Conservation (phyloP, 2,797 vertebrate genomes). For the Rhinogobio ventralis region DNA sequence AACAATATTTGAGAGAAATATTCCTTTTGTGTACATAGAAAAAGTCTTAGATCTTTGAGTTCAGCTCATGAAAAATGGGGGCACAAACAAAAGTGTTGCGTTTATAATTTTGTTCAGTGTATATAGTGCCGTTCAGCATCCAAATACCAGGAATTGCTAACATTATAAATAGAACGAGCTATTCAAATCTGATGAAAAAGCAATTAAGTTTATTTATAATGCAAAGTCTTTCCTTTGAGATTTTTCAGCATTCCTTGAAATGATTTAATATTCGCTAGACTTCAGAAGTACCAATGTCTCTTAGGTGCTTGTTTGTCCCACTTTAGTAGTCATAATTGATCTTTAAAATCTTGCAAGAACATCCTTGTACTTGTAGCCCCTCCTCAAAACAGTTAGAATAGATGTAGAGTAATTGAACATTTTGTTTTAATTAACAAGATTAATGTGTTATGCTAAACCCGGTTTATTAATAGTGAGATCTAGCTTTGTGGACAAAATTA, state of each 20-base stretch:
- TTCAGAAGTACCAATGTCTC: slow-evolving; percentile 53
- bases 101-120: no score
- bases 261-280: slow-evolving; percentile 63
- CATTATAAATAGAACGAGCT: not conserved
- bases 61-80: no score
- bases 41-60: no score
- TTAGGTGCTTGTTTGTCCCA: slow-evolving; percentile 33
- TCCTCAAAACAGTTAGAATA: slow-evolving; percentile 51
- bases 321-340: slow-evolving; percentile 58
- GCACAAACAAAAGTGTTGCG: no score
- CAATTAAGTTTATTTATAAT: slow-evolving; percentile 2
- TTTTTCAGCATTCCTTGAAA: slow-evolving; percentile 34
- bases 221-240: not conserved
- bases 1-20: no score
- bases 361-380: slow-evolving; percentile 51
- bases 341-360: slow-evolving; percentile 55
- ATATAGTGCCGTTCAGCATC: not conserved
- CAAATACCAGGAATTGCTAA: not conserved
- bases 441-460: slow-evolving; percentile 54
- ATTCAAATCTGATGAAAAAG: not conserved
- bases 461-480: slow-evolving; percentile 47
- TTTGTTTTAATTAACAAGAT: slow-evolving; percentile 62
- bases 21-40: no score
- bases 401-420: slow-evolving; percentile 62
- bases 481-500: slow-evolving; percentile 17